phyloP scores from a whole-genome alignment of 2,113 vertebrate genomes.

The Abramis brama region DNA sequence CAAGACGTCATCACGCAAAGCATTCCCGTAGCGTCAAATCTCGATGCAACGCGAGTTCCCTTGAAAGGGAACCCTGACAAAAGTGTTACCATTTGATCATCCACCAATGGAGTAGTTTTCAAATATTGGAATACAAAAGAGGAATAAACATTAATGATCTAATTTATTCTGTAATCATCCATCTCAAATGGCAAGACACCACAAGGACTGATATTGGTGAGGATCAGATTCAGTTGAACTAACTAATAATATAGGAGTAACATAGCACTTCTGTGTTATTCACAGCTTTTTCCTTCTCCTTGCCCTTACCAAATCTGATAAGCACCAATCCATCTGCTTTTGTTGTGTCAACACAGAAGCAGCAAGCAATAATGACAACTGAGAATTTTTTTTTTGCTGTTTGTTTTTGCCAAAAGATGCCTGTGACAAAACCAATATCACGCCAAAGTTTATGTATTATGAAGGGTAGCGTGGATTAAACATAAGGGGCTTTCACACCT shows the following conservation, averaged over 20 bases:
- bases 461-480: background rate
- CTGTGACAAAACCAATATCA: background rate
- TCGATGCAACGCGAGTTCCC: no score
- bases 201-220: slow-evolving; percentile 9
- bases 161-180: background rate
- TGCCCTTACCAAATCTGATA: slow-evolving; percentile 18
- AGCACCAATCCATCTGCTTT: slow-evolving; percentile 23
- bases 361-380: slow-evolving; percentile 31
- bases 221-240: slow-evolving; percentile 6
- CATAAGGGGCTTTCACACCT: no score
- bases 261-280: slow-evolving; percentile 33
- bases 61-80: no score
- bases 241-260: slow-evolving; percentile 33
- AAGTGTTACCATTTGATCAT: no score
- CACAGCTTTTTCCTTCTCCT: background rate
- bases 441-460: background rate
- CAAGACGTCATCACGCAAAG: no score
- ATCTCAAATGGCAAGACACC: background rate
- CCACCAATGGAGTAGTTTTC: no score
- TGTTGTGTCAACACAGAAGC: slow-evolving; percentile 19
- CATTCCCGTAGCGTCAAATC: no score
- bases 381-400: background rate
- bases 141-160: background rate
- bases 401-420: background rate
- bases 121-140: background rate